phyloP scores from a whole-genome alignment of 2,888 invertebrate genomes.

The Cheilosia vernalis region DNA sequence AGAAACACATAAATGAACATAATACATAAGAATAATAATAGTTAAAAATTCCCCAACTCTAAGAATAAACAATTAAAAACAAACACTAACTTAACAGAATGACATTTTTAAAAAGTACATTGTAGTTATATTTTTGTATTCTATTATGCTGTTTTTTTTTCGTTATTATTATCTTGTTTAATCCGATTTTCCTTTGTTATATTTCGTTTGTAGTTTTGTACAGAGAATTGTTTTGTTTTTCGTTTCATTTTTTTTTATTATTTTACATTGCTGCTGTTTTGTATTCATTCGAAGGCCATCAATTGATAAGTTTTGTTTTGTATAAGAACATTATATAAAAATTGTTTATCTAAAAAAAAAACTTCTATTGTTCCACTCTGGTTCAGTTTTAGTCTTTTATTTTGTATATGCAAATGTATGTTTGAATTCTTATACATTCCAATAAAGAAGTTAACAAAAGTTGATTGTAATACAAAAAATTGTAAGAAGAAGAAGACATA shows the following conservation, averaged over 20 bases:
- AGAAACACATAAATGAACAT: slow-evolving; percentile 31
- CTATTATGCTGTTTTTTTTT: slow-evolving; percentile 19
- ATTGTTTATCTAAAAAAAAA: slow-evolving; percentile 50
- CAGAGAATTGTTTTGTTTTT: slow-evolving; percentile 48
- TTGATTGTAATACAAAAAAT: slow-evolving; percentile 40
- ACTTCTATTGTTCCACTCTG: slow-evolving; percentile 37
- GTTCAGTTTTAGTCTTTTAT: slow-evolving; percentile 51
- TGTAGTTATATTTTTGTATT: slow-evolving; percentile 34
- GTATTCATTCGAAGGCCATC: slow-evolving; percentile 20
- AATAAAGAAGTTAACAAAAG: slow-evolving; percentile 48
- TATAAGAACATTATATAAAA: slow-evolving; percentile 35
- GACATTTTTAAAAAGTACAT: slow-evolving; percentile 50
- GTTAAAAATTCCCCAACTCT: slow-evolving; percentile 66
- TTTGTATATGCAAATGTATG: slow-evolving; percentile 17
- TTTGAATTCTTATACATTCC: slow-evolving; percentile 40
- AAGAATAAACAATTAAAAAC: slow-evolving; percentile 49
- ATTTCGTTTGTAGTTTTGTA: slow-evolving; percentile 58
- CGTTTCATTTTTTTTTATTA: slow-evolving; percentile 53
- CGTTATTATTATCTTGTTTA: slow-evolving; percentile 35
- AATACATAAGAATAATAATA: slow-evolving; percentile 51
- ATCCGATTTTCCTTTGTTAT: slow-evolving; percentile 38
- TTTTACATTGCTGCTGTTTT: slow-evolving; percentile 58
- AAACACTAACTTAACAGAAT: slow-evolving; percentile 47
- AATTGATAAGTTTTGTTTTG: slow-evolving; percentile 32
- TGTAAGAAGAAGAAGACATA: slow-evolving; percentile 29